Percentiles rank a stretch among this genome's conserved stretches.
Conservation (phyloP, 2,888 invertebrate species). For the Deroplatys truncata region DNA sequence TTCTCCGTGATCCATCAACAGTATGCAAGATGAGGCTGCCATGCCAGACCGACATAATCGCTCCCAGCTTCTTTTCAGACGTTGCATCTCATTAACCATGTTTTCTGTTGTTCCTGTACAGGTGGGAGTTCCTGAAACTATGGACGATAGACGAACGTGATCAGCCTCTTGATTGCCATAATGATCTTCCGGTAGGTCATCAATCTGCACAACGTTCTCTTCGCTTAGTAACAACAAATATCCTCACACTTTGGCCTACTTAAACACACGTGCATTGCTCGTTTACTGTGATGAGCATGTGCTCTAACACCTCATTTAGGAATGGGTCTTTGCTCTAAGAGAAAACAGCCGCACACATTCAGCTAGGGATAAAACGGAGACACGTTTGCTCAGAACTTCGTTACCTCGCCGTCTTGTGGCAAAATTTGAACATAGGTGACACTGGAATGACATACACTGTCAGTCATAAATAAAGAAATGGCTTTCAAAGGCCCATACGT, state of each 20-base stretch:
- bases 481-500: too few species aligned
- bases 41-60: conserved; percentile 2
- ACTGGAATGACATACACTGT: too few species aligned
- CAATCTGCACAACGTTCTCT: neutral
- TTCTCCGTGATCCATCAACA: conserved; percentile 14
- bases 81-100: conserved; percentile 10
- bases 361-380: too few species aligned
- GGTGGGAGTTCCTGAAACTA: neutral
- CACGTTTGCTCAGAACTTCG: too few species aligned
- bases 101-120: neutral
- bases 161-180: neutral
- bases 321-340: too few species aligned
- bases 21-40: neutral
- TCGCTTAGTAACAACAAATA: neutral
- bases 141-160: neutral
- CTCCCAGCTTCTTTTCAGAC: neutral
- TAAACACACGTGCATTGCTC: neutral
- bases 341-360: too few species aligned
- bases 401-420: too few species aligned
- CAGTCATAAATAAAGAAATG: too few species aligned
- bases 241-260: neutral
- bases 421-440: too few species aligned
- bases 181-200: neutral
- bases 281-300: neutral
- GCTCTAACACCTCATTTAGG: neutral